Evolutionary conservation across 2,113 vertebrate genomes (phyloP).

Genomic region (Chaetura pelagica): DNA sequence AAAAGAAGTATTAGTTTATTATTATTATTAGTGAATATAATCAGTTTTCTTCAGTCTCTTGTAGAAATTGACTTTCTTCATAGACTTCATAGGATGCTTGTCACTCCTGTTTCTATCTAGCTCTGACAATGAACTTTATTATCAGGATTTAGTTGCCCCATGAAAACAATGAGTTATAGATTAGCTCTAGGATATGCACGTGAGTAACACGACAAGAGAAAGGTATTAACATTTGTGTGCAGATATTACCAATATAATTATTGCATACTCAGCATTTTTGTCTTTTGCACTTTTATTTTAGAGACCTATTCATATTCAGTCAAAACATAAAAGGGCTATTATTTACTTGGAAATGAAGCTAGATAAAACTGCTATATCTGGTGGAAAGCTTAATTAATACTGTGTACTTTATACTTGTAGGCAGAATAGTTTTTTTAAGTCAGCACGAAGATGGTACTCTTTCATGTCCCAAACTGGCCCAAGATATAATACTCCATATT

Average conservation of each 20-base stretch:
- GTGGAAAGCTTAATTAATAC: background rate
- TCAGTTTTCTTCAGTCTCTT: background rate
- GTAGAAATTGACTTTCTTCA: background rate
- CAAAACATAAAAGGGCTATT: background rate
- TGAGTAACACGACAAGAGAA: background rate
- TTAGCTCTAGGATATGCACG: background rate
- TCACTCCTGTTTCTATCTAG: background rate
- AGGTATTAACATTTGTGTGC: background rate
- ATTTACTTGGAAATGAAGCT: background rate
- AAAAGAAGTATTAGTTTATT: background rate
- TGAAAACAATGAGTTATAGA: background rate
- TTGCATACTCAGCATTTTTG: background rate
- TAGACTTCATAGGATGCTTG: background rate
- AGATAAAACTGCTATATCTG: background rate
- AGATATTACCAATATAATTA: background rate
- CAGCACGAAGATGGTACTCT: background rate
- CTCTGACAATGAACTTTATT: background rate
- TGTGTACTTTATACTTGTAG: background rate
- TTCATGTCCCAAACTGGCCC: background rate
- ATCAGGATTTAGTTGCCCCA: background rate
- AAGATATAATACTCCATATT: background rate
- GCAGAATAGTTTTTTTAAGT: background rate
- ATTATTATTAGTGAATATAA: background rate
- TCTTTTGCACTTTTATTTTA: background rate
- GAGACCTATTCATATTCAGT: background rate